Base-by-base conservation (phyloP, 2,797 vertebrate genomes). In the Channallabes apus region DNA sequence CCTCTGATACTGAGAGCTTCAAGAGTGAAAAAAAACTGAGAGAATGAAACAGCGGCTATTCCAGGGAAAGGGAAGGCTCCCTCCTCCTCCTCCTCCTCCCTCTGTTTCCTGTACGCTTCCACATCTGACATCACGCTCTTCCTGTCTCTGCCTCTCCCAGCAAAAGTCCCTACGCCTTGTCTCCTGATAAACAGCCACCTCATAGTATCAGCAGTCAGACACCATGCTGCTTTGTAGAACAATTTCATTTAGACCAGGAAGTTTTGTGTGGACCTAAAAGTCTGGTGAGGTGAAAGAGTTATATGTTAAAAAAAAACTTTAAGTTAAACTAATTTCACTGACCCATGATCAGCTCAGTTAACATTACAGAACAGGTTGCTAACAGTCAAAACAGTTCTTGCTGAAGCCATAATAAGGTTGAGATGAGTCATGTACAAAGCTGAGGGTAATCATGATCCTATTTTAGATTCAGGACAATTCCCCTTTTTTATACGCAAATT, bases 71-170 rank as follows among this genome's bases (percentile, higher is more conserved):
- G 91, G 89, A 91, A 91, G 89, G 91, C 89, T 24, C 29, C 65
- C 86, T 87, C 81, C n/a, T 68, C 71, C 88, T 86, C 83, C 81
- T 83, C 76, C 84, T 51, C 86, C 87, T 75, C 59, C 77, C 29
- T 76, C 83, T 6, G 72, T 92, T 94, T 94, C 94, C 94, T 90
- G 91, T 93, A 91, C 88, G 71, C 91, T 94, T 94, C 94, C 93
- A 91, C 86, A 91, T 90, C 92, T 96, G 96, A 96, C 95, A 95
- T 96, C 92, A 93, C 91, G 75, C 88, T 90, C 93, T 95, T 96
- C 94, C 94, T 95, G 92, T 89, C 91, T 90, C 92, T 94, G 93
- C 94, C 91, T 88, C 92, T 90, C 87, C 89, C 89, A 88, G 87
- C 88, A 86, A 87, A 84, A 84, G 77, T 58, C 58, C 81, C 79